These are phyloP conservation scores for Hirtodrosophila histrioides DNA, from an alignment of 2,888 invertebrate species.

Conservation along the genomic window DNA sequence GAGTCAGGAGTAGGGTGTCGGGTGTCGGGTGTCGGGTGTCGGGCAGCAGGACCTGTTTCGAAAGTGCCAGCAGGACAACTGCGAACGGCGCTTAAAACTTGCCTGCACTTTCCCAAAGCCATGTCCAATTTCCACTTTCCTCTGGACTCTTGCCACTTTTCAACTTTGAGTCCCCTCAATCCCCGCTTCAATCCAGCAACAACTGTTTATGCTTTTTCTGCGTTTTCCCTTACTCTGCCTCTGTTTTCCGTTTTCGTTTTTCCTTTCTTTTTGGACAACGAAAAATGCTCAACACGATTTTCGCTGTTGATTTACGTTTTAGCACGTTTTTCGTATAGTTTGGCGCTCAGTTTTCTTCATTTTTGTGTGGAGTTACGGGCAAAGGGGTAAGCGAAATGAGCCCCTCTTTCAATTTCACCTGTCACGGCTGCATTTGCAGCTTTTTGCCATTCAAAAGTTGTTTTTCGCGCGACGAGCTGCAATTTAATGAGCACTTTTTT, in stretches of 20 bases:
- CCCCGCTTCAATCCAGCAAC: slow-evolving; percentile 18
- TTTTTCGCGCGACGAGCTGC: slow-evolving; percentile 37
- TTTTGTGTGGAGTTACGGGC: slow-evolving; percentile 16
- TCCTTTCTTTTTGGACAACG: slow-evolving; percentile 40
- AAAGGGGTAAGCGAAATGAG: background rate
- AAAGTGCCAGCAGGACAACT: slow-evolving; percentile 48
- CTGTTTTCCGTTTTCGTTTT: slow-evolving; percentile 7
- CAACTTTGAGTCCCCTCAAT: slow-evolving; percentile 42
- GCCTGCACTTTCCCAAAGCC: slow-evolving; percentile 43
- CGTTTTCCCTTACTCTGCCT: slow-evolving; percentile 22
- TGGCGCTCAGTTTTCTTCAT: slow-evolving; percentile 32
- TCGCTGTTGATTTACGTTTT: slow-evolving; percentile 79
- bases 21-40: slow-evolving; percentile 3
- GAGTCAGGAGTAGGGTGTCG: slow-evolving; percentile 13
- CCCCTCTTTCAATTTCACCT: slow-evolving; percentile 52
- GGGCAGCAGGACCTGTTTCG: slow-evolving; percentile 8
- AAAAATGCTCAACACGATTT: slow-evolving; percentile 77
- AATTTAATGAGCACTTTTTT: slow-evolving; percentile 69
- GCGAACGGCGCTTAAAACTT: slow-evolving; percentile 50
- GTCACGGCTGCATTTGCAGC: slow-evolving; percentile 59
- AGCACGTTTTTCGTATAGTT: slow-evolving; percentile 73
- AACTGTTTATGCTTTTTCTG: slow-evolving; percentile 62
- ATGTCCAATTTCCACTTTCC: slow-evolving; percentile 41
- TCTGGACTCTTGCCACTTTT: slow-evolving; percentile 65
- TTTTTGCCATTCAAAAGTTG: slow-evolving; percentile 52